Conservation (phyloP, 2,797 vertebrate species). For the Cynopterus sphinx region DNA sequence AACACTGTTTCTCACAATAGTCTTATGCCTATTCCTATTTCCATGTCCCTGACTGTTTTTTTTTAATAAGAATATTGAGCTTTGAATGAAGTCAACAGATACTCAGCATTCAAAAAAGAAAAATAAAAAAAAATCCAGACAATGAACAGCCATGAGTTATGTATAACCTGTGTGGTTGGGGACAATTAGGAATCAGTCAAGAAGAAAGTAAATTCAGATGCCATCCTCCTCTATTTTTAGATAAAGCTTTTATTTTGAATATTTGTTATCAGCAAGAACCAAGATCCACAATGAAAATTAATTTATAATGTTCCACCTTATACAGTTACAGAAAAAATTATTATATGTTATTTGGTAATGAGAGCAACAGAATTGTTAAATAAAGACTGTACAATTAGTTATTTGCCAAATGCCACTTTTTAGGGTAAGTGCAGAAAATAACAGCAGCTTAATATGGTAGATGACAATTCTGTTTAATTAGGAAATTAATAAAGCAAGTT, state of each 20-base stretch:
- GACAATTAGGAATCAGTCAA: slow-evolving; percentile 43
- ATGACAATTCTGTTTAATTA: slow-evolving; percentile 47
- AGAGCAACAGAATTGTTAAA: slow-evolving; percentile 28
- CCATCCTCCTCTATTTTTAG: background rate
- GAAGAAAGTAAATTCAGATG: slow-evolving; percentile 23
- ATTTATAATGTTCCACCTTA: slow-evolving; percentile 3
- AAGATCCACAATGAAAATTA: slow-evolving; percentile 19
- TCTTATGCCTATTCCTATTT: background rate
- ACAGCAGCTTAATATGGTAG: background rate
- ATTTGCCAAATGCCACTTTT: slow-evolving; percentile 47
- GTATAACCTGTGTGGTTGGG: background rate
- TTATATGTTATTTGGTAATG: slow-evolving; percentile 29
- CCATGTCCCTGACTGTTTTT: background rate
- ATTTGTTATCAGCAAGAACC: background rate
- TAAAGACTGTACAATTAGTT: slow-evolving; percentile 43
- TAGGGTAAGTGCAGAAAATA: slow-evolving; percentile 52
- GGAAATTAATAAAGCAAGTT: slow-evolving; percentile 44
- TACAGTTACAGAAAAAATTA: slow-evolving; percentile 16
- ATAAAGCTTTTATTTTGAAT: slow-evolving; percentile 21
- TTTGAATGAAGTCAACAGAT: slow-evolving; percentile 22
- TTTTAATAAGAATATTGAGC: background rate
- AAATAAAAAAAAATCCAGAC: background rate
- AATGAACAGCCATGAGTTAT: background rate
- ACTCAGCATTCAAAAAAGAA: slow-evolving; percentile 43
- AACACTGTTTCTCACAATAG: background rate